Percentiles rank a stretch among this genome's conserved stretches.
Conservation (phyloP, 2,797 vertebrate genomes). For the Erpetoichthys calabaricus region DNA sequence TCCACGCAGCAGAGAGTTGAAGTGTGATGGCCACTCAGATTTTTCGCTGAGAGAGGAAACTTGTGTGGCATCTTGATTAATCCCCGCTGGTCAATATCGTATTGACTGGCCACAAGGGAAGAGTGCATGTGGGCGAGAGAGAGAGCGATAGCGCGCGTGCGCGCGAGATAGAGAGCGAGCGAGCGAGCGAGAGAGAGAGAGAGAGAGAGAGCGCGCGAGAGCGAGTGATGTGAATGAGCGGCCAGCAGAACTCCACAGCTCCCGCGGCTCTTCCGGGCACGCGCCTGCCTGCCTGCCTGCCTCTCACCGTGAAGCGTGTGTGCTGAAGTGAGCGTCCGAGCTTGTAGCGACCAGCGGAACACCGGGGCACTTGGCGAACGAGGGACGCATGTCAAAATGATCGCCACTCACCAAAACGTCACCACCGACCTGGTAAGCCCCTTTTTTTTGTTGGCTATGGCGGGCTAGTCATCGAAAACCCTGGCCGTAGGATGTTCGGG, state of each 20-base stretch:
- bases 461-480: too few relatives aligned
- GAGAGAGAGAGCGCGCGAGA: neutral
- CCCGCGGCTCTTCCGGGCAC: neutral
- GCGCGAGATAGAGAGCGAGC: neutral
- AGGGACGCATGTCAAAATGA: neutral
- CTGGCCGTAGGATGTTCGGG: too few relatives aligned
- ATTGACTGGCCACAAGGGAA: neutral
- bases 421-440: neutral
- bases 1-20: too few relatives aligned
- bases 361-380: too few relatives aligned
- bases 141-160: neutral
- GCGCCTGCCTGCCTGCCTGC: neutral
- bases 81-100: constrained; percentile 3
- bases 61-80: constrained; percentile 2
- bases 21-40: too few relatives aligned
- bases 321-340: too few relatives aligned
- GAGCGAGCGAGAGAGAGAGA: too few relatives aligned
- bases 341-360: too few relatives aligned
- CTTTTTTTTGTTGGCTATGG: too few relatives aligned
- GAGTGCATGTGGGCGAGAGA: neutral
- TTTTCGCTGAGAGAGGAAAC: too few relatives aligned
- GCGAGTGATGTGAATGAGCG: neutral
- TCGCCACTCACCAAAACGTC: neutral
- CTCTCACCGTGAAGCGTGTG: too few relatives aligned
- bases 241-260: neutral